A percentile compares a stretch with the other conserved stretches of the same genome.
Conservation (phyloP, 1,140 invertebrate genomes). For the Saccostrea cuccullata region DNA sequence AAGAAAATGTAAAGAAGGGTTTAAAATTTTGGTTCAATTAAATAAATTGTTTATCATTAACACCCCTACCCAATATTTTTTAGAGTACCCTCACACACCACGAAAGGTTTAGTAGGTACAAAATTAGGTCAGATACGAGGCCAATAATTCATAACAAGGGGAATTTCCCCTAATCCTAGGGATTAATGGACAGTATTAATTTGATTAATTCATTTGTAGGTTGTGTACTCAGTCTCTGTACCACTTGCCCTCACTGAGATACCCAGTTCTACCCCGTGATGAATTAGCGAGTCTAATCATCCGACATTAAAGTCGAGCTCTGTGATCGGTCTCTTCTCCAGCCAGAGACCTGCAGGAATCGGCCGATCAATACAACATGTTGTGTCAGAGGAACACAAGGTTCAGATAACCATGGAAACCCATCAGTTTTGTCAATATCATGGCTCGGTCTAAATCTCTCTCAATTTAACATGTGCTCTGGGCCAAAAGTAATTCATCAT, state of each 20-base stretch:
- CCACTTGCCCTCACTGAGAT: not conserved
- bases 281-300: not conserved
- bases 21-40: no score
- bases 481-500: constrained; percentile 22
- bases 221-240: not conserved
- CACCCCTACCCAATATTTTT: no score
- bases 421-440: constrained; percentile 34
- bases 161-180: not conserved
- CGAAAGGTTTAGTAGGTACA: no score
- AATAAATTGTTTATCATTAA: no score
- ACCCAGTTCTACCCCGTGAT: not conserved
- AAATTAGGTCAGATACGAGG: not conserved
- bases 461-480: constrained; percentile 20
- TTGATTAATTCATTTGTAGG: not conserved
- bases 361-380: constrained; percentile 19
- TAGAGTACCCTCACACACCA: no score
- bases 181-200: not conserved
- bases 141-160: not conserved
- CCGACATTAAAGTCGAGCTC: not conserved
- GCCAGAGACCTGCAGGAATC: not conserved
- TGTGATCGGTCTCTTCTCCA: not conserved
- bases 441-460: not conserved
- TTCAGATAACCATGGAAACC: constrained; percentile 32
- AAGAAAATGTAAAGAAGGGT: no score
- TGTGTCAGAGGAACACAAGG: constrained; percentile 27